Conservation (phyloP, 2,113 vertebrate genomes). For the Tragulus kanchil region DNA sequence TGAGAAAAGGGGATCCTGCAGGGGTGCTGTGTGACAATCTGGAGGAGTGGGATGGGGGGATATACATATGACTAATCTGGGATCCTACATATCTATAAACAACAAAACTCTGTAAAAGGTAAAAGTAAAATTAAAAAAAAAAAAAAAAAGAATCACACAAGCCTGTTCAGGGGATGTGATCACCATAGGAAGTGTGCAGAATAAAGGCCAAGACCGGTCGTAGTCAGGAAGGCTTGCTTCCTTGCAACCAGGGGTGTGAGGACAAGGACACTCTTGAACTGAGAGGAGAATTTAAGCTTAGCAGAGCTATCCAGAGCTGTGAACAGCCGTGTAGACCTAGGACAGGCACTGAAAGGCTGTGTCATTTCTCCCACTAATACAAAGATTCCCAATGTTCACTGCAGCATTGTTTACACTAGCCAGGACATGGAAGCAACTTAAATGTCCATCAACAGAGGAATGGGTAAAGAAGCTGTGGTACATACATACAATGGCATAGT, state of each 20-base stretch:
- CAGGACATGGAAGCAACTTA: not conserved
- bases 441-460: not conserved
- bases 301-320: not conserved
- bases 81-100: too few relatives aligned
- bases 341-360: not conserved
- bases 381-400: not conserved
- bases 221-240: not conserved
- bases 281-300: not conserved
- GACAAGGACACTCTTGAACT: not conserved
- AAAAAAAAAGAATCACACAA: fast-evolving
- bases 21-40: too few relatives aligned
- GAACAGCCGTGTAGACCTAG: not conserved
- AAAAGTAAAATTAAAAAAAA: too few relatives aligned
- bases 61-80: too few relatives aligned
- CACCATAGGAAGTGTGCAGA: not conserved
- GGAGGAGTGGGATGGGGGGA: too few relatives aligned
- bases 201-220: not conserved
- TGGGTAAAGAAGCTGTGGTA: not conserved
- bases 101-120: too few relatives aligned
- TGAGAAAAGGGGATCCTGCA: too few relatives aligned
- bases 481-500: not conserved
- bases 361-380: not conserved
- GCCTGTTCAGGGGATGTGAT: not conserved
- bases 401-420: too few relatives aligned
- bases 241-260: not conserved